Conservation (phyloP, 2,888 invertebrate genomes). For the Linnaemya tessellans region DNA sequence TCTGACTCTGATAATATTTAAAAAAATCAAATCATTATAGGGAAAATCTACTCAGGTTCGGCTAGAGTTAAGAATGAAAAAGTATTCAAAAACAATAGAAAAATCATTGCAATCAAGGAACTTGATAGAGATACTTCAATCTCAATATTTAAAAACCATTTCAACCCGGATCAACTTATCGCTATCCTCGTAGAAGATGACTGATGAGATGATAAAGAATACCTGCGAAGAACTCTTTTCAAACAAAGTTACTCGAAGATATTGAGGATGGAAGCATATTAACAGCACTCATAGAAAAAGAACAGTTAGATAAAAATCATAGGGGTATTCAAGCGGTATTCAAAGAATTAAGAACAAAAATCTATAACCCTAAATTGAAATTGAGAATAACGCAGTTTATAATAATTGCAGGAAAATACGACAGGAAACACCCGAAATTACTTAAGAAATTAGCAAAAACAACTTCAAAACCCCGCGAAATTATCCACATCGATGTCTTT, state of each 20-base stretch:
- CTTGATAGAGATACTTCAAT: background rate
- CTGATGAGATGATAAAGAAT: background rate
- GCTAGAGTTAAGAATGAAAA: background rate
- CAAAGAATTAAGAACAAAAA: constrained; percentile 37
- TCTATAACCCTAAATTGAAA: too few relatives aligned
- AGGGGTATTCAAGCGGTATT: constrained; percentile 13
- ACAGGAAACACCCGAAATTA: too few relatives aligned
- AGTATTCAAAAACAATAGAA: background rate
- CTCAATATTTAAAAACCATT: constrained; percentile 6
- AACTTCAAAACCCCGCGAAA: too few relatives aligned
- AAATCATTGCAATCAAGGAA: background rate
- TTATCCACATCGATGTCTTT: too few relatives aligned
- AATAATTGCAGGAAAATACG: too few relatives aligned
- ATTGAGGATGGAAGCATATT: constrained; percentile 21
- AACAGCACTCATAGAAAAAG: constrained; percentile 8
- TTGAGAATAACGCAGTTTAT: too few relatives aligned
- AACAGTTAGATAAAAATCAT: constrained; percentile 25
- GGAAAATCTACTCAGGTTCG: constrained; percentile 5
- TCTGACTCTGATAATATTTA: background rate
- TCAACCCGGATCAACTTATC: background rate
- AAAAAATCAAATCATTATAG: constrained; percentile 2
- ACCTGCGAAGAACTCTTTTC: constrained; percentile 23
- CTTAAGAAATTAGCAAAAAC: too few relatives aligned
- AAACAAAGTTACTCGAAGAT: background rate
- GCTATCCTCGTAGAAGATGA: background rate